phyloP scores from a whole-genome alignment of 1,140 invertebrate species.

The Orussus abietinus region DNA sequence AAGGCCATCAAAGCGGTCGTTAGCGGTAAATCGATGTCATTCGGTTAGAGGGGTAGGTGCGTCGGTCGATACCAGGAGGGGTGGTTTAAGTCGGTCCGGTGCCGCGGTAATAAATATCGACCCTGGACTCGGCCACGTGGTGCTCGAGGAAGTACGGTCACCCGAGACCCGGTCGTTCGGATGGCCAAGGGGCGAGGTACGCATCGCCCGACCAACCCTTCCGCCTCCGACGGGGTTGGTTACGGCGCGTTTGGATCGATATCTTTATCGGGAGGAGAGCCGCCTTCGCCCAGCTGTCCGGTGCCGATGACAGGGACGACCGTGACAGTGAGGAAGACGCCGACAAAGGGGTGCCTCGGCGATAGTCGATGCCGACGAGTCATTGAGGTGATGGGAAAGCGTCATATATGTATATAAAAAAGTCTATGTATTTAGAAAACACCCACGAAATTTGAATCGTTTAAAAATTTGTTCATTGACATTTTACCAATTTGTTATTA shows the following conservation, averaged over 20 bases:
- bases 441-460: too few relatives aligned
- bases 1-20: too few relatives aligned
- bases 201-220: constrained; percentile 29
- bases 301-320: constrained; percentile 12
- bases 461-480: too few relatives aligned
- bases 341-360: constrained; percentile 18
- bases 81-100: too few relatives aligned
- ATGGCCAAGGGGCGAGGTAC: constrained; percentile 16
- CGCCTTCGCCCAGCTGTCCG: constrained; percentile 3
- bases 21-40: too few relatives aligned
- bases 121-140: background rate
- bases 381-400: background rate
- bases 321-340: constrained; percentile 2
- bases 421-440: too few relatives aligned
- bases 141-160: too few relatives aligned
- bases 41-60: too few relatives aligned
- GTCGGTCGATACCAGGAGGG: too few relatives aligned
- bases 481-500: too few relatives aligned
- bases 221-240: constrained; percentile 27
- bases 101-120: constrained; percentile 1
- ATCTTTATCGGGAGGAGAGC: constrained; percentile 24
- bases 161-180: too few relatives aligned
- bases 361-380: background rate
- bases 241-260: constrained; percentile 30
- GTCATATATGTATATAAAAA: too few relatives aligned